Base-by-base conservation (phyloP, 2,888 invertebrate species). In the Poecilobothrus nobilitatus region DNA sequence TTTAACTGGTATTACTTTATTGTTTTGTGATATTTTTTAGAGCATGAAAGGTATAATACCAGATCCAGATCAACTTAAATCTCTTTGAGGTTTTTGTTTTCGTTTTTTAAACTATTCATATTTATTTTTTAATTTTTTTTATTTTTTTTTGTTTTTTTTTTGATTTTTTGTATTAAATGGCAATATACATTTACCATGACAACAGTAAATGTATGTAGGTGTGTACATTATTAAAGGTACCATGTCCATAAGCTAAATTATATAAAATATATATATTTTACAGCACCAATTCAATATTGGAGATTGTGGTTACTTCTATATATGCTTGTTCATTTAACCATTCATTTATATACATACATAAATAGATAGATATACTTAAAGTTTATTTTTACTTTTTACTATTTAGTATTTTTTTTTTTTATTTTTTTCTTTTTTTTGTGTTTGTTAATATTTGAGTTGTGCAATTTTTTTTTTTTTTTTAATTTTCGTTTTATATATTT, bases 21-120 rank as follows among this genome's bases (percentile, higher is more conserved):
- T 53, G 53, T 53, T 53, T 53, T 53, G 53, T 18, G 53, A 53
- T 53, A 53, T 53, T 53, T 53, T 53, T 53, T 53, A 53, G 53
- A 53, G 53, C 53, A 53, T 53, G 53, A 53, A 53, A 53, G 53
- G 53, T 53, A 53, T 53, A 18, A 53, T 53, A 53, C 53, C 53
- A 53, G 53, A 53, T 53, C 27, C 53, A 53, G 53, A 53, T 53
- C 53, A 53, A 15, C 53, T 53, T 12, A 53, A 53, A 53, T 53
- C 53, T 53, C 53, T 53, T 53, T 53, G 53, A 53, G 53, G 53
- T 53, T 53, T 53, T 53, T 53, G 7, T 53, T 53, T 53, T 53
- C 37, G 53, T 18, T 18, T 18, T 53, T 53, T 37, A 37, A 37
- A 10, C 12, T 8, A 27, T 27, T 27, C 27, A 5, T 27, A 5